Evolutionary conservation across 2,888 invertebrate species (phyloP), one percentile per base, ranked within the genome.

Genomic region (Carterocephalus palaemon): DNA sequence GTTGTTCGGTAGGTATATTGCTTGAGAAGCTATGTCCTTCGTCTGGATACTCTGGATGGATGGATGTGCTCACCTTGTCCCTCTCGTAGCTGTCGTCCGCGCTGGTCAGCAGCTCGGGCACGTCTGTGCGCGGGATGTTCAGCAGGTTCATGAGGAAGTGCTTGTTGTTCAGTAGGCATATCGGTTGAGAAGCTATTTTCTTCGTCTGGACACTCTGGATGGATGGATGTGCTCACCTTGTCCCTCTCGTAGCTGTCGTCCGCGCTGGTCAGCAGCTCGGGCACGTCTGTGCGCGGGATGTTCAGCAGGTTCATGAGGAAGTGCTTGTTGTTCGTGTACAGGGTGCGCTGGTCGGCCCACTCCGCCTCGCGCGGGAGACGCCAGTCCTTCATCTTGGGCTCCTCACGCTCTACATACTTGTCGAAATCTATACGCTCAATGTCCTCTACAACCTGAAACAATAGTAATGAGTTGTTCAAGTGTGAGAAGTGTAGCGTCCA

Each of bases 361-460:
- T 91, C 89, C 55, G 88, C 73, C 59, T 92, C 91, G 7, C 78
- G 39, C 46, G 75, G 64, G 0, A 91, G 79, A 2, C 89, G 83
- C 97, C 97, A 97, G 77, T 96, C 95, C 59, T 88, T 82, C 88
- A 95, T 83, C 78, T 94, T 94, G 2, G 89, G 83, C 39, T 93
- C 91, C 53, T 92, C 90, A 16, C 89, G 84, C 8, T 83, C 73
- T 0, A 87, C 87, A 60, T 87, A 88, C 51, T 79, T 68, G 13
- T 90, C 89, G 62, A 94, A 93, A 75, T 93, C 88, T 24, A 97
- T 86, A 20, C 92, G 88, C 77, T 97, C 96, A 29, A 98, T 93
- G 75, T 97, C 97, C 70, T 97, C 95, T 0, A 95, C 91, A 0
- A 86, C 85, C 85, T 86, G 49, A 2, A 29, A 51, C 1, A 12